Conservation (phyloP, 2,888 invertebrate genomes). For the Drosophila ezoana region DNA sequence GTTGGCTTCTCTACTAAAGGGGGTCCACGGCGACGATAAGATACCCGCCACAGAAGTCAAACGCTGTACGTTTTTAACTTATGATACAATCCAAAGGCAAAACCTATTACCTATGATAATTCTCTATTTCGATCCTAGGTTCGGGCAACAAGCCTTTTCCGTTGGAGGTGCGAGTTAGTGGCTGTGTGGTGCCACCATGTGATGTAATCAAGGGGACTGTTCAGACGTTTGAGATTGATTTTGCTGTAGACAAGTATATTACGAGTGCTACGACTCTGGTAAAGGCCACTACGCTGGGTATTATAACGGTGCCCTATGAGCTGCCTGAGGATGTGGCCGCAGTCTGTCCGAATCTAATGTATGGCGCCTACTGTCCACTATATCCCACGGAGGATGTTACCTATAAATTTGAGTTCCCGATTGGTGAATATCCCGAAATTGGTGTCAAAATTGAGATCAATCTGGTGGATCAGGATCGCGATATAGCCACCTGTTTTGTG, state of each 20-base stretch:
- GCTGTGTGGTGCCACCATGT: conserved; percentile 82
- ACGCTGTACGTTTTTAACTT: conserved; percentile 59
- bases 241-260: conserved; percentile 70
- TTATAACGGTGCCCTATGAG: conserved; percentile 82
- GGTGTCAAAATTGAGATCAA: conserved; percentile 80
- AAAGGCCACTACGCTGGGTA: conserved; percentile 81
- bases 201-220: conserved; percentile 75
- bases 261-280: conserved; percentile 64
- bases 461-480: conserved; percentile 77
- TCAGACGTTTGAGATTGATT: conserved; percentile 79
- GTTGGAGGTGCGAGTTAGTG: conserved; percentile 70
- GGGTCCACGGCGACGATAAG: conserved; percentile 25
- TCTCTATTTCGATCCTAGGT: conserved; percentile 47
- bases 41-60: conserved; percentile 67
- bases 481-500: conserved; percentile 75
- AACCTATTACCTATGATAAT: not conserved
- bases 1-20: conserved; percentile 11
- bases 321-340: conserved; percentile 79
- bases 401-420: conserved; percentile 81
- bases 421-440: conserved; percentile 82
- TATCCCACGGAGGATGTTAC: conserved; percentile 82
- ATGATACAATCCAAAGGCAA: not conserved
- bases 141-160: conserved; percentile 75
- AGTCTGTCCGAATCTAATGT: conserved; percentile 80
- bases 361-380: conserved; percentile 82